Conservation (phyloP, 2,888 invertebrate genomes). For the Asteroscopus sphinx region DNA sequence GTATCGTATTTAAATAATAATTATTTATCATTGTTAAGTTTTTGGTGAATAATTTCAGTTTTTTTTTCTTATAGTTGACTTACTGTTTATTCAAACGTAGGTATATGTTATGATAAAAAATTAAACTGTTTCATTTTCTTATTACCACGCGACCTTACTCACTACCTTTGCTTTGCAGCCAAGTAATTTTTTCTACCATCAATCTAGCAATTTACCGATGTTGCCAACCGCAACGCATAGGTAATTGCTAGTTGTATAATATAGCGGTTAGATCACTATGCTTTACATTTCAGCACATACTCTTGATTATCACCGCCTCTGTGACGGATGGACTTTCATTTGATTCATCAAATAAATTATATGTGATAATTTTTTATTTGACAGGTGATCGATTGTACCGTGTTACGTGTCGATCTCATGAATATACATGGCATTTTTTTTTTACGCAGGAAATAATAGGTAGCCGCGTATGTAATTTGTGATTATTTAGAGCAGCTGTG, state of each 20-base stretch:
- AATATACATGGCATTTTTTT: slow-evolving; percentile 36
- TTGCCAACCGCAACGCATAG: slow-evolving; percentile 70
- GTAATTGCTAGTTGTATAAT: slow-evolving; percentile 80
- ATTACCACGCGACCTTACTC: slow-evolving; percentile 28
- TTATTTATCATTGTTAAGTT: too few relatives aligned
- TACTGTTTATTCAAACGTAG: too few relatives aligned
- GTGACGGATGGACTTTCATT: slow-evolving; percentile 69
- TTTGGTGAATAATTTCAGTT: too few relatives aligned
- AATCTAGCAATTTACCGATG: slow-evolving; percentile 69
- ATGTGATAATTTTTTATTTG: slow-evolving; percentile 70
- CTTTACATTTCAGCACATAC: slow-evolving; percentile 69
- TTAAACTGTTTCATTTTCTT: slow-evolving; percentile 6
- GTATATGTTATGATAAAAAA: background rate
- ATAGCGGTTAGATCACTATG: slow-evolving; percentile 71
- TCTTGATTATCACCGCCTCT: slow-evolving; percentile 67
- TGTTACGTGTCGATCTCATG: slow-evolving; percentile 36
- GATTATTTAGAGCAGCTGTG: slow-evolving; percentile 33
- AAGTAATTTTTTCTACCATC: slow-evolving; percentile 61
- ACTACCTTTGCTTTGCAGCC: slow-evolving; percentile 9
- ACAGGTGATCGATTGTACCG: slow-evolving; percentile 68
- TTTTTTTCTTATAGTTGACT: too few relatives aligned
- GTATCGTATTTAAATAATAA: too few relatives aligned
- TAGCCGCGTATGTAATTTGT: slow-evolving; percentile 25
- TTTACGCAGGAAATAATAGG: slow-evolving; percentile 34
- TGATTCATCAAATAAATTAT: slow-evolving; percentile 70